Conservation (phyloP, 2,113 vertebrate species). For the Pimephales promelas region DNA sequence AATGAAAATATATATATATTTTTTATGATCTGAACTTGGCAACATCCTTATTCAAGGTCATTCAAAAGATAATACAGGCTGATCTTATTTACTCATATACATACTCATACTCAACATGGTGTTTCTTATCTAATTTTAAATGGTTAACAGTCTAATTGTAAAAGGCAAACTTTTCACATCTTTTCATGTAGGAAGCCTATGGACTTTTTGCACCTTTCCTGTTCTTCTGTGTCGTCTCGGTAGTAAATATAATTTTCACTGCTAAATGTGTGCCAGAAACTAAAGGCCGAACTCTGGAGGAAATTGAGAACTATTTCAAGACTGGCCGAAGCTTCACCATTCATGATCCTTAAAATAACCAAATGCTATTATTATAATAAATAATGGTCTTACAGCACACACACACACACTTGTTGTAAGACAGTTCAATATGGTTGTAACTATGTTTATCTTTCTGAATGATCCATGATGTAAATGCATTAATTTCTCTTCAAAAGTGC, state of each 20-base stretch:
- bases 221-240: slow-evolving; percentile 81
- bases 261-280: slow-evolving; percentile 90
- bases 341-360: slow-evolving; percentile 43
- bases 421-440: too few species aligned
- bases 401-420: too few species aligned
- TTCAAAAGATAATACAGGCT: background rate
- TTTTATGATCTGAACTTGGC: too few species aligned
- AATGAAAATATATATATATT: background rate
- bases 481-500: background rate
- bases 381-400: too few species aligned
- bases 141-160: background rate
- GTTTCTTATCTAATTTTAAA: background rate
- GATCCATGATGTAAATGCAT: slow-evolving; percentile 7
- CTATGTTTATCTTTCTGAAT: background rate
- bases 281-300: slow-evolving; percentile 87
- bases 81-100: background rate
- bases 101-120: background rate
- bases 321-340: slow-evolving; percentile 75
- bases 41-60: background rate
- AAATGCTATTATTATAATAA: too few species aligned
- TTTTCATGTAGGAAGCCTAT: slow-evolving; percentile 65
- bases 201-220: slow-evolving; percentile 87
- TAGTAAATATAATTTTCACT: slow-evolving; percentile 84
- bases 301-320: slow-evolving; percentile 91
- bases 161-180: background rate